These are phyloP conservation scores for Pinna nobilis DNA, from an alignment of 1,140 invertebrate genomes.

Conservation along the genomic window DNA sequence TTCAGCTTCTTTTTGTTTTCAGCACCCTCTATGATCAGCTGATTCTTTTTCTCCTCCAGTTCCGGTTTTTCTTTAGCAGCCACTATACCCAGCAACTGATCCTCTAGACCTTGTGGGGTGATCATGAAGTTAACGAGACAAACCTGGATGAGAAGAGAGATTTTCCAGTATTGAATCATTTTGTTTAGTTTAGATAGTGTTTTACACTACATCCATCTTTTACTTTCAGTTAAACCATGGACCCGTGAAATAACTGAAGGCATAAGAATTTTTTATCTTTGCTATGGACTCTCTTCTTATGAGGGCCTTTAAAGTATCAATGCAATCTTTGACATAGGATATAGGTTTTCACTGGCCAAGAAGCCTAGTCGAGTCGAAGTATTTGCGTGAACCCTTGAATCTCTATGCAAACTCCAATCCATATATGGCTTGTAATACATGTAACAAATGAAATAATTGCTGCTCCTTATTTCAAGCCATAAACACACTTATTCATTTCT, in stretches of 20 bases:
- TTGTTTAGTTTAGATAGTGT: neutral
- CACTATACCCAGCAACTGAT: constrained; percentile 75
- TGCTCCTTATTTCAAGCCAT: no score
- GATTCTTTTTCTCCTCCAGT: constrained; percentile 75
- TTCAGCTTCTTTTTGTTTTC: constrained; percentile 82
- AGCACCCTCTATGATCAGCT: constrained; percentile 73
- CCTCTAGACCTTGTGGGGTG: constrained; percentile 75
- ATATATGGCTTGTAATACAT: no score
- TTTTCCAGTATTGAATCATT: neutral
- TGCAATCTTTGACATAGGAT: no score
- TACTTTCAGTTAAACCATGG: neutral
- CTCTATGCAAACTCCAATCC: no score
- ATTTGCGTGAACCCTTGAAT: no score
- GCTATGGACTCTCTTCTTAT: neutral
- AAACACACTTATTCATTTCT: no score
- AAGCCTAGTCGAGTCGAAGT: no score
- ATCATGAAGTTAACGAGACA: constrained; percentile 76
- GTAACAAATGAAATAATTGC: no score
- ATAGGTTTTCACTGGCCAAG: no score
- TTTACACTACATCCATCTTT: neutral
- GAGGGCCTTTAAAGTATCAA: no score
- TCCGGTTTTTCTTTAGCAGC: constrained; percentile 75
- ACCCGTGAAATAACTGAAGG: neutral
- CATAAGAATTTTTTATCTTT: neutral
- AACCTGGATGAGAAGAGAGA: constrained; percentile 57